Base-by-base conservation (phyloP, 2,888 invertebrate genomes). In the Rhodophaea formosa region DNA sequence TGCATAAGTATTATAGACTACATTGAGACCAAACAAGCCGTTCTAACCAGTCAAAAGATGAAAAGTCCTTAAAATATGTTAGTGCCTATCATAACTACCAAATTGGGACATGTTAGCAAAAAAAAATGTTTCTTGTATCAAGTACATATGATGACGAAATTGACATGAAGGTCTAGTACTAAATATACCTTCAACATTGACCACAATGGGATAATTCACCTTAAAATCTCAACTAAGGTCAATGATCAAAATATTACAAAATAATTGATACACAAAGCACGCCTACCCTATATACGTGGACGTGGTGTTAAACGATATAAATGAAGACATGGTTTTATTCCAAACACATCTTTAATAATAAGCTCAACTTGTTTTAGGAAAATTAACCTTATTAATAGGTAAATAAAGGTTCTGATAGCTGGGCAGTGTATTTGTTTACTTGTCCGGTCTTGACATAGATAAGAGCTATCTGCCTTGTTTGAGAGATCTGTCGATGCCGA, bases 371-470 rank as follows among this genome's bases (percentile, higher is more conserved):
- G 15, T 8, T 56, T 63, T 54, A 59, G 60, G 39, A 78, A 66
- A 72, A 58, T 67, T 58, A 55, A 64, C 75, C 65, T 67, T 82
- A 51, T 51, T 39, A 16, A 0, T 7, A 12, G 7, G 10, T 12
- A 12, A 12, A 44, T 47, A 71, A 61, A 62, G 61, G 61, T 53
- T 35, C 60, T 42, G 57, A n/a, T 51, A 46, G 23, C n/a, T 43
- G 17, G 30, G 53, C 32, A 29, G 42, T 43, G 16, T 56, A 29
- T 58, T 30, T 30, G 49, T 56, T 49, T 47, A 32, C 15, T 53
- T 62, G 58, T 64, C 68, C 70, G 82, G 60, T 83, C 88, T 87
- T 88, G 87, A 86, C 88, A 87, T 75, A 84, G 78, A 80, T 87
- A 71, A 68, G 71, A 80, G 82, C 82, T 85, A 77, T 81, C 72